Base-by-base conservation (phyloP, 1,140 invertebrate species). In the Elymnias hypermnestra region DNA sequence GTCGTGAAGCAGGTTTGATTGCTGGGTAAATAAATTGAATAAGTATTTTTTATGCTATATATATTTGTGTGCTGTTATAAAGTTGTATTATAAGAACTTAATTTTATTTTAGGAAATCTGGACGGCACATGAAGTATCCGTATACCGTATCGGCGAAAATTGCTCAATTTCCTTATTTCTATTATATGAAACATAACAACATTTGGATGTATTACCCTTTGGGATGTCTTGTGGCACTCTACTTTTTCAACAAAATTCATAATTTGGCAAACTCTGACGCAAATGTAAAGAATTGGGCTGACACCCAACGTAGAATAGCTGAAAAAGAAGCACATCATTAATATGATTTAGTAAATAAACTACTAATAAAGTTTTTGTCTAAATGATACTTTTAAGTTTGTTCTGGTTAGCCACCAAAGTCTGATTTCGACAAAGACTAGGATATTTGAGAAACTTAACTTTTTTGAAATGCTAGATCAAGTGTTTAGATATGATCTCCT, bases 111-210 rank as follows among this genome's bases (percentile, higher is more conserved):
- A 82, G 77, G 22, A 77, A 78, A 61, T 78, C 76, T 10, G 77
- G 72, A 39, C 63, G 90, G 8, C 89, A 88, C 8, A 94, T 94
- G 92, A 92, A 91, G 75, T 94, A 79, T 73, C 92, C 92, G 2
- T 93, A 93, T 57, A 94, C 92, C 1, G 50, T 89, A 0, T 69
- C 89, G 5, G 91, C 92, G n/a, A 93, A 93, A 78, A 56, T 93
- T 10, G 89, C 85, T 13, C 91, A 93, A 50, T 94, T 94, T 69
- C 93, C 92, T 13, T 89, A 72, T 22, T 89, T 88, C 68, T 85
- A 75, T 62, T 90, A 92, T 57, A 73, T 86, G 25, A 88, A 90
- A 31, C 88, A 92, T 46, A 87, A 89, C 48, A 90, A 88, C 86
- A 58, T 91, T 21, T 89, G 87, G 63, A 90, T 85, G 79, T 93